Evolutionary conservation across 2,888 invertebrate genomes (phyloP), one percentile per base, ranked within the genome.

Genomic region (Molorchus minor): DNA sequence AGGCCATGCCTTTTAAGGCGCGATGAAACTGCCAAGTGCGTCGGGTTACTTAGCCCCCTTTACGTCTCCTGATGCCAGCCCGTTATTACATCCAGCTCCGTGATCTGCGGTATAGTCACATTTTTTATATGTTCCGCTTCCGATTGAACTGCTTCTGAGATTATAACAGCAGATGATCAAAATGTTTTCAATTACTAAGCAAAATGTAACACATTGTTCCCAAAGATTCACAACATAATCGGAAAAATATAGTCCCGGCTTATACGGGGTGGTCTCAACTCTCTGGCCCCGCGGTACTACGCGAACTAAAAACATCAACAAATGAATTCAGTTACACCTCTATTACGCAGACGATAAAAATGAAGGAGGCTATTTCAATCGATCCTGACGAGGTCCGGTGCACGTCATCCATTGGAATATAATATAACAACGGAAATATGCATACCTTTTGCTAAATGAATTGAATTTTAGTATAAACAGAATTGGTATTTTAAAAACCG

Each of bases 21-120:
- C 80, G 80, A 75, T 74, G 74, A 70, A 71, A 74, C 76, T 75
- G 79, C 78, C 78, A 79, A 79, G 77, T 80, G 79, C 79, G 79
- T 79, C 78, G 77, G 69, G 71, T 71, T 72, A 68, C 68, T 71
- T 71, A 70, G 63, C 54, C 70, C 67, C 58, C 58, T 54, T 57
- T 45, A 45, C 46, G 57, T 55, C 61, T 56, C 64, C 61, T 63
- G 61, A 61, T 56, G 47, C 59, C 57, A 56, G 21, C 41, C 33
- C 21, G 43, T 43, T 43, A 25, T 25, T 38, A 43, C 58, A 52
- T 30, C 54, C 61, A 58, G 55, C 43, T 49, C 52, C 43, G 36
- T 33, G 54, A 29, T 10, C 53, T 38, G 52, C 53, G 44, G 49
- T 47, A 55, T 58, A 61, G 61, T 61, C 61, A 56, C 56, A 64